Conservation (phyloP, 2,797 vertebrate genomes). For the Pipistrellus pygmaeus region DNA sequence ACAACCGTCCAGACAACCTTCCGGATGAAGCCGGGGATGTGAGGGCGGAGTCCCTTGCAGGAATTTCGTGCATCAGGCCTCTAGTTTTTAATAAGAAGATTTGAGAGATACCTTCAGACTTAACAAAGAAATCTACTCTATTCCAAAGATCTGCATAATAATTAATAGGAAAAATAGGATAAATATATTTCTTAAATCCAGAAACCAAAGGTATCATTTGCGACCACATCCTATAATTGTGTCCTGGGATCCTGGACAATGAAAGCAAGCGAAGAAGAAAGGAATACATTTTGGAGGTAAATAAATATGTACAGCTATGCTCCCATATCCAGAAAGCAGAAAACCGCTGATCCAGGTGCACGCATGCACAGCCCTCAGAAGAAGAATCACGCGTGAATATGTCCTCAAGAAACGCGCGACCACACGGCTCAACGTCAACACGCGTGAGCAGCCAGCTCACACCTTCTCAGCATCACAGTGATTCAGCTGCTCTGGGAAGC, state of each 20-base stretch:
- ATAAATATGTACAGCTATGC: background rate
- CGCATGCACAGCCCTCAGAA: background rate
- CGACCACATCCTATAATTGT: background rate
- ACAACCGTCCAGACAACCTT: too few species aligned
- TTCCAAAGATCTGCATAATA: background rate
- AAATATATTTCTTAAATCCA: background rate
- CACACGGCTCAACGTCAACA: background rate
- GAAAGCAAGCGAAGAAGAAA: background rate
- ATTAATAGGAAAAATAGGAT: background rate
- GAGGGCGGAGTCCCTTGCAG: too few species aligned
- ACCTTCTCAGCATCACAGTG: background rate
- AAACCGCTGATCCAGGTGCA: background rate
- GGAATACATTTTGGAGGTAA: background rate
- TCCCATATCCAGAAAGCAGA: background rate
- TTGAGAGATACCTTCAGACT: background rate
- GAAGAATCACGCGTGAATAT: background rate
- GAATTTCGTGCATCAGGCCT: too few species aligned
- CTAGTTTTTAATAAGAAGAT: conserved; percentile 58
- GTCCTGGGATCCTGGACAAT: background rate
- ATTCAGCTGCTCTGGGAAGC: background rate
- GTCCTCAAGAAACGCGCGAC: background rate
- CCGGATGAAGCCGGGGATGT: too few species aligned
- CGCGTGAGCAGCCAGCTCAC: background rate
- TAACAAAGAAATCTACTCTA: background rate
- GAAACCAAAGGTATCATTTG: background rate